Conservation (phyloP, 2,797 vertebrate species). For the Arnoldichthys spilopterus region DNA sequence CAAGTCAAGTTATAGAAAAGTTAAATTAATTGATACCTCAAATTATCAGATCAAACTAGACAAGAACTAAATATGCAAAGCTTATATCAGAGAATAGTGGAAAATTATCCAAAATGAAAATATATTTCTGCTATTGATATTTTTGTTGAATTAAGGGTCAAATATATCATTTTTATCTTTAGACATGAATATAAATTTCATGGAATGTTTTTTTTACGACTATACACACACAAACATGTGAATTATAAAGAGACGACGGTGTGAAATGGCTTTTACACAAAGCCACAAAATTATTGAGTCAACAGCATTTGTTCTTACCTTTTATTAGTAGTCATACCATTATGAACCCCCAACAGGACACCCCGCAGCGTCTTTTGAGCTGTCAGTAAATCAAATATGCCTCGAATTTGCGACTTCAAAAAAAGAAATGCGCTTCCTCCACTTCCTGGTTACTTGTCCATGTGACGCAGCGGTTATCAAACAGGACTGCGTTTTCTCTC, state of each 20-base stretch:
- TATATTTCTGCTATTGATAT: no score
- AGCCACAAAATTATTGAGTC: background rate
- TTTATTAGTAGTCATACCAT: slow-evolving; percentile 82
- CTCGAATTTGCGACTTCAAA: background rate
- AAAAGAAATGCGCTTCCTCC: background rate
- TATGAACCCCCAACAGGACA: background rate
- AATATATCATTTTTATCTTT: no score
- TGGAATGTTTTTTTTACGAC: no score
- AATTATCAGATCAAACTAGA: no score
- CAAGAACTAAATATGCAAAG: no score
- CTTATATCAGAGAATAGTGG: no score
- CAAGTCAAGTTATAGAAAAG: no score
- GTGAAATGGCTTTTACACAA: no score
- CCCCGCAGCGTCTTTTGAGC: background rate
- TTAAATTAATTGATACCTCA: no score
- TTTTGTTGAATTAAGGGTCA: no score
- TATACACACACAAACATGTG: background rate
- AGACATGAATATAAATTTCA: no score
- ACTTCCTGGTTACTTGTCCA: background rate
- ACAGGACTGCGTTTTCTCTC: background rate
- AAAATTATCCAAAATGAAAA: no score
- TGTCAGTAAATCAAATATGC: background rate
- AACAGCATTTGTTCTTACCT: slow-evolving; percentile 61
- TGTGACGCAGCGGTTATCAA: background rate
- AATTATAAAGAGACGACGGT: background rate